Evolutionary conservation across 2,797 vertebrate genomes (phyloP), one percentile per base, ranked within the genome.

Genomic region (Miichthys miiuy): DNA sequence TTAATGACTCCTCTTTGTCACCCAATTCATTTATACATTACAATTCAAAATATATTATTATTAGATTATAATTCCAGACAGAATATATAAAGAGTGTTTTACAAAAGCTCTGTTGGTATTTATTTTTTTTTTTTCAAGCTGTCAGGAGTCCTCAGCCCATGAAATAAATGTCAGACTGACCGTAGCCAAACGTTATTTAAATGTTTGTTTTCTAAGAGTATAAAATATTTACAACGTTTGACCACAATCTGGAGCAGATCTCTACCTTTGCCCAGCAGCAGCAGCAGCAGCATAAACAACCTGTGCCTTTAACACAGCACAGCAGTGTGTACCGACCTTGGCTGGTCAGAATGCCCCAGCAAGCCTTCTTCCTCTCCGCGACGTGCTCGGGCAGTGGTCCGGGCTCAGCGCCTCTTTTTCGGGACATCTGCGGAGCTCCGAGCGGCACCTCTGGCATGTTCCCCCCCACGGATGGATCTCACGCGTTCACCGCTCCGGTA

Each of bases 281-380:
- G 51, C 14, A 34, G 30, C 34, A 34, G 34, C 34, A 47, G 16
- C 52, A 57, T n/a, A 10, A 54, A 23, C 51, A 44, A 6, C 12
- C 30, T 41, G 13, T 16, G n/a, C 47, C 3, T 25, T 23, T 4
- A 42, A 20, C 13, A 27, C 46, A 23, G 25, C 65, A 18, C 23
- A 42, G 42, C 23, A 17, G 4, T 46, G 4, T 46, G 55, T 21
- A 97, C 97, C 94, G 92, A 99, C 98, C 97, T 97, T 98, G 97
- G 92, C 97, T 98, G 84, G 96, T 98, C 89, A 99, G 96, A 91
- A 99, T 94, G 80, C 96, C 97, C 98, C 97, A 98, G 94, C 95
- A 94, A 84, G 96, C 92, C 87, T 93, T 96, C 88, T 96, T 95
- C 86, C 95, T 95, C 5, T 92, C 88, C 78, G 95, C 91, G 79